A percentile compares a stretch with the other conserved stretches of the same genome.
phyloP scores from a whole-genome alignment of 2,888 invertebrate species.

The Idaea dimidiata region DNA sequence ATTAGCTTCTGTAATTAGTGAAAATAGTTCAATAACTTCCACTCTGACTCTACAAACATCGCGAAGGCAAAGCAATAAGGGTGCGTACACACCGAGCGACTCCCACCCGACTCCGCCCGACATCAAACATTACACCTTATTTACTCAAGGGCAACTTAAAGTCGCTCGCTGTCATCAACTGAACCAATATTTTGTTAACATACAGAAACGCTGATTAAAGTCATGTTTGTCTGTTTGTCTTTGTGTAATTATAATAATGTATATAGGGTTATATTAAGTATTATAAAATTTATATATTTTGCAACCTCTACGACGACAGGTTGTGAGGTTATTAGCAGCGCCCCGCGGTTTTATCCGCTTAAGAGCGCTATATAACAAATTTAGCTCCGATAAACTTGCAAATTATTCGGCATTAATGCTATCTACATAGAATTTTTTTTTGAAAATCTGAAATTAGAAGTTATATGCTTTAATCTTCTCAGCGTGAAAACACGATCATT shows the following conservation, averaged over 20 bases:
- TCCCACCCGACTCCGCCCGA: background rate
- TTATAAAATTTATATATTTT: conserved; percentile 29
- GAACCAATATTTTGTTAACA: conserved; percentile 25
- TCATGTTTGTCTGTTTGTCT: conserved; percentile 18
- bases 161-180: conserved; percentile 20
- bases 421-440: too few species aligned
- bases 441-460: too few species aligned
- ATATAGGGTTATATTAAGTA: conserved; percentile 29
- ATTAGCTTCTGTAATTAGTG: background rate
- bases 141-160: background rate
- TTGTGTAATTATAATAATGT: conserved; percentile 39
- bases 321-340: too few species aligned
- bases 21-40: background rate
- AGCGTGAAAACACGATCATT: too few species aligned
- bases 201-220: background rate
- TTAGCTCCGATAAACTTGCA: too few species aligned
- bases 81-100: background rate
- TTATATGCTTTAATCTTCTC: too few species aligned
- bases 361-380: too few species aligned
- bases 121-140: background rate
- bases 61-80: background rate
- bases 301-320: conserved; percentile 11
- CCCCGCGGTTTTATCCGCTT: conserved; percentile 7
- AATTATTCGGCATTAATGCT: too few species aligned
- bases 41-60: background rate